phyloP scores from a whole-genome alignment of 2,113 vertebrate species.

The Scomber japonicus region DNA sequence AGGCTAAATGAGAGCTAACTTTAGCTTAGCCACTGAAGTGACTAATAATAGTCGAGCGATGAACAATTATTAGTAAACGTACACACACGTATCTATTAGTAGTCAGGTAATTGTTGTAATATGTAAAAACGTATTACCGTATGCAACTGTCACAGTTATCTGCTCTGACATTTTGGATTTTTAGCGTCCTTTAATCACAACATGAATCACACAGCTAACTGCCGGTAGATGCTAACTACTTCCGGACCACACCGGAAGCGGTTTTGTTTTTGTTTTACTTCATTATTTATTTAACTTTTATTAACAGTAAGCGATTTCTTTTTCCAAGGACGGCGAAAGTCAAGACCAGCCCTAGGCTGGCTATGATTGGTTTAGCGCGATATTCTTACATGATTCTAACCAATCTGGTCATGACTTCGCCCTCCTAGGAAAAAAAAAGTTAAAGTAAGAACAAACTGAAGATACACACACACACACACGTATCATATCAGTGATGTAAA shows the following conservation, averaged over 20 bases:
- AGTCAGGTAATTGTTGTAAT: neutral
- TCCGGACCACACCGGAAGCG: constrained; percentile 64
- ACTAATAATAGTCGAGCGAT: neutral
- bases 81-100: neutral
- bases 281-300: neutral
- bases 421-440: too few relatives aligned
- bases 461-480: too few relatives aligned
- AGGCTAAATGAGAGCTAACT: neutral
- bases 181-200: constrained; percentile 13
- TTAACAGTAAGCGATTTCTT: neutral
- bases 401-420: too few relatives aligned
- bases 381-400: too few relatives aligned
- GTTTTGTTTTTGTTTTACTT: neutral
- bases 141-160: constrained; percentile 83
- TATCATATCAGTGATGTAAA: too few relatives aligned
- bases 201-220: constrained; percentile 44
- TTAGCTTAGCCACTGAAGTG: too few relatives aligned
- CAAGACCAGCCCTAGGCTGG: too few relatives aligned
- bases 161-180: constrained; percentile 78
- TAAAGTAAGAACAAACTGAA: neutral
- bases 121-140: constrained; percentile 75
- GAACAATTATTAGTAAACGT: neutral
- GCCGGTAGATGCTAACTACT: constrained; percentile 38
- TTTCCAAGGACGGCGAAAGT: too few relatives aligned
- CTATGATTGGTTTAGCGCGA: too few relatives aligned